These are phyloP conservation scores for Mesembrinibis cayennensis DNA, from an alignment of 2,113 vertebrate genomes.

Conservation along the genomic window DNA sequence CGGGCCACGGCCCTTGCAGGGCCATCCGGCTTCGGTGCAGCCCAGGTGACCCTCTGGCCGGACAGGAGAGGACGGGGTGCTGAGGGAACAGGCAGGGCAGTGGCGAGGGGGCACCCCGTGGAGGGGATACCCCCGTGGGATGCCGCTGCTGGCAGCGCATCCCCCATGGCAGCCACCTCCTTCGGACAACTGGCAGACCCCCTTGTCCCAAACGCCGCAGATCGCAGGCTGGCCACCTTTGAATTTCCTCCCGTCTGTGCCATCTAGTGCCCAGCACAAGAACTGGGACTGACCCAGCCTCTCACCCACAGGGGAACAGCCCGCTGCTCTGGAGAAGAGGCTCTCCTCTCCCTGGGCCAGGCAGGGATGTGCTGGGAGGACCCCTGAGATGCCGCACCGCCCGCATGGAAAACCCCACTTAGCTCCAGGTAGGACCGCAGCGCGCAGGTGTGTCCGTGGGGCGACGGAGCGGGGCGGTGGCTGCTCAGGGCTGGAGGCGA, in stretches of 20 bases:
- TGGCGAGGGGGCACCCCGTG: not conserved
- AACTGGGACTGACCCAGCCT: slow-evolving; percentile 46
- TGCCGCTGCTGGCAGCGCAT: not conserved
- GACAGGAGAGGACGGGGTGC: not conserved
- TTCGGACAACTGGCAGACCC: not conserved
- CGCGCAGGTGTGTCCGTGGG: not conserved
- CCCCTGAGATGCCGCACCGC: slow-evolving; percentile 19
- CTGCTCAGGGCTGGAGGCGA: not conserved
- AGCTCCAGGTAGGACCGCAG: slow-evolving; percentile 43
- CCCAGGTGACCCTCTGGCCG: not conserved
- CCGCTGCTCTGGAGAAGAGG: slow-evolving; percentile 11
- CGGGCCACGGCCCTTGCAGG: not conserved
- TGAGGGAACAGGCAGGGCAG: not conserved
- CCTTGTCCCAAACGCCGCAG: not conserved
- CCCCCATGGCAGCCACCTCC: not conserved
- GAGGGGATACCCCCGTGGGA: not conserved
- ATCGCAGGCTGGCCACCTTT: not conserved
- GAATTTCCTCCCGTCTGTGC: slow-evolving; percentile 38
- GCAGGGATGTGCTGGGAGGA: slow-evolving; percentile 24
- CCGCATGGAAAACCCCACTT: not conserved
- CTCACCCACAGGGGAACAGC: slow-evolving; percentile 40
- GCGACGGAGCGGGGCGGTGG: not conserved
- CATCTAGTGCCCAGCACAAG: slow-evolving; percentile 53
- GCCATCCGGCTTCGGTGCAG: not conserved
- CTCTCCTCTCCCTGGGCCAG: slow-evolving; percentile 11